Base-by-base conservation (phyloP, 2,113 vertebrate genomes). In the Chrysochloris asiatica region DNA sequence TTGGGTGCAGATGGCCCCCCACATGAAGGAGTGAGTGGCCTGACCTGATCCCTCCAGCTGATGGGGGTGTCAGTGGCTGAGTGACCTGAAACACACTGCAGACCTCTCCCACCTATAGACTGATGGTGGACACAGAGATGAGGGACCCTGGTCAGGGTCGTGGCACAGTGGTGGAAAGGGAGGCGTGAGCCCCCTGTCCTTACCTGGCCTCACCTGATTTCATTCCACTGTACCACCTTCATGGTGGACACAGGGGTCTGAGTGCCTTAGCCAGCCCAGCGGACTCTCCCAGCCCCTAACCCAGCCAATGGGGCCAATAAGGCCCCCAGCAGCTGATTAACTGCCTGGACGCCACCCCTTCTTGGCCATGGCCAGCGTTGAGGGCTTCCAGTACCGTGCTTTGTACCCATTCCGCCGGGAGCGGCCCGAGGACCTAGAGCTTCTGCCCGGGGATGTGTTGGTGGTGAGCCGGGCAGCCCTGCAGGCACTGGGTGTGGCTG, bases 381-480 rank as follows among this genome's bases (percentile, higher is more conserved):
- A 99, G 36, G 98, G 98, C 65, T 99, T 99, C 97, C 99, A 99
- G 95, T 99, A 99, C 96, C 97, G 98, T 0, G 99, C 98, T 0
- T 98, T 99, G 86, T 99, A 99, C 95, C 94, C 96, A 0, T 99
- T 99, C 96, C 96, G 95, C 86, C 99, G 98, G 95, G 99, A 99
- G 95, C 98, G 98, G 3, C 98, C 99, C 0, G 98, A 99, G 94
- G 99, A 99, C 98, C 97, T 99, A 86, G 99, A 99, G 67, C 98
- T 99, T 94, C 95, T 98, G 92, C 98, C 99, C 0, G 98, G 98
- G 3, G 99, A 99, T 95, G 95, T 98, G 78, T 97, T 99, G 96
- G 98, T 98, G 2, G 99, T 99, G 71, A 98, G 98, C 98, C 98
- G 98, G 90, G 98, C 98, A 0, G 98, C 99, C 36, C 97, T 99